Conservation (phyloP, 2,113 vertebrate species). For the Mormyrus iriodes region DNA sequence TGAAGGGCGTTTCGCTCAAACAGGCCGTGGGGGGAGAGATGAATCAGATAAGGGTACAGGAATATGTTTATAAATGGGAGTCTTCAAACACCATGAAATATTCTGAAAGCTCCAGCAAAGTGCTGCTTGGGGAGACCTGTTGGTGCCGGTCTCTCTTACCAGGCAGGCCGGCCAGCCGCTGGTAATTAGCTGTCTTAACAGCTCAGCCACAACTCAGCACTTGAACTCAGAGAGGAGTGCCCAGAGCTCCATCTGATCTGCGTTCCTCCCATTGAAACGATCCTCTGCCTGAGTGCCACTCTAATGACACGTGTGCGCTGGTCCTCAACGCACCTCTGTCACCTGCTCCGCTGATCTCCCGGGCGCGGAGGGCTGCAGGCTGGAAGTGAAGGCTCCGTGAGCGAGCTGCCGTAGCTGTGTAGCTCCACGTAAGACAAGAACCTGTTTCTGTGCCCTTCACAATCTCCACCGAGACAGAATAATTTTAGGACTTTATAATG, state of each 20-base stretch:
- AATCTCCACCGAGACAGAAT: not conserved
- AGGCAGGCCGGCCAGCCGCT: not conserved
- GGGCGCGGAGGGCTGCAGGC: not conserved
- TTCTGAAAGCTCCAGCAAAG: not conserved
- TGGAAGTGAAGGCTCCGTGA: conserved; percentile 18
- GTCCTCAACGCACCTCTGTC: not conserved
- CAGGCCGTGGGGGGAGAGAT: not conserved
- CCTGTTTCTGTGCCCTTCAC: conserved; percentile 14
- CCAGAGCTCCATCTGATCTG: not conserved
- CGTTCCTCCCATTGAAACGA: no score
- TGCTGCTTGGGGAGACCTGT: not conserved
- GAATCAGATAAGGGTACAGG: not conserved
- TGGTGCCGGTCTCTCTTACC: not conserved
- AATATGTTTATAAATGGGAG: not conserved
- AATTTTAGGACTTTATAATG: conserved; percentile 16
- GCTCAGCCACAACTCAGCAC: not conserved
- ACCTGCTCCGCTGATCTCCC: conserved; percentile 18
- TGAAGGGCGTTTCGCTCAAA: not conserved
- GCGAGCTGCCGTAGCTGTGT: not conserved
- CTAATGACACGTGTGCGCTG: not conserved
- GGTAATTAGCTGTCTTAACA: not conserved
- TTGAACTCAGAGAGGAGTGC: not conserved
- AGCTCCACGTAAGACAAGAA: not conserved
- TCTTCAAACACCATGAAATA: not conserved
- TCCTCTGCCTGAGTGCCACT: no score